Percentiles rank a stretch among this genome's conserved stretches.
Conservation (phyloP, 2,113 vertebrate species). For the Thunnus thynnus region DNA sequence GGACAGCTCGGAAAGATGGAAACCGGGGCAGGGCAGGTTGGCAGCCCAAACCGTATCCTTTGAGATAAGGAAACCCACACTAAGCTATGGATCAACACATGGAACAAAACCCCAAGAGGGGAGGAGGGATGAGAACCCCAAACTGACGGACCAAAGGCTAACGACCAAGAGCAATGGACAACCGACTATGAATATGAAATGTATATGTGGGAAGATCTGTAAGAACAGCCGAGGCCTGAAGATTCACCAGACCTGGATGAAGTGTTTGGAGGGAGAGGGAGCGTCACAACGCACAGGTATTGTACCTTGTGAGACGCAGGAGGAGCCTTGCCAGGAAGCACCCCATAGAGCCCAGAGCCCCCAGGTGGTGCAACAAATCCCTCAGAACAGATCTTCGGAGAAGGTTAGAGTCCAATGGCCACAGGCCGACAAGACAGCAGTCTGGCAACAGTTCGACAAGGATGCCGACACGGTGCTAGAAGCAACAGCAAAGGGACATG, state of each 20-base stretch:
- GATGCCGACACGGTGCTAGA: background rate
- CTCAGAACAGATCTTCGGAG: background rate
- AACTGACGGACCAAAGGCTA: background rate
- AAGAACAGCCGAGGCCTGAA: background rate
- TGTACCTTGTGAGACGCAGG: background rate
- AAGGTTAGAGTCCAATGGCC: background rate
- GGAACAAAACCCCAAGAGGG: too few species aligned
- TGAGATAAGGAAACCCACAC: too few species aligned
- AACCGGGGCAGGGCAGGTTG: too few species aligned
- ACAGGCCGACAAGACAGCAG: background rate
- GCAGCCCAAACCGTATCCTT: too few species aligned
- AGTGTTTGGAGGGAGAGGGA: background rate
- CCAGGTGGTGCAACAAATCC: background rate
- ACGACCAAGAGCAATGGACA: background rate
- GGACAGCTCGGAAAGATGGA: too few species aligned
- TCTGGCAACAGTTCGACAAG: background rate
- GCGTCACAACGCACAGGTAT: background rate
- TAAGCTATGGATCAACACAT: too few species aligned
- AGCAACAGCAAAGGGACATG: background rate
- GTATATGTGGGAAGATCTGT: background rate
- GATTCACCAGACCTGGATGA: background rate
- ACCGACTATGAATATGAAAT: background rate
- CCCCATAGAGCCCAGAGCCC: conserved; percentile 27
- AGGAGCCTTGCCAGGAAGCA: conserved; percentile 14
- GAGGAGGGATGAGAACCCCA: too few species aligned